Conservation (phyloP, 2,797 vertebrate genomes). For the Phataginus tetradactyla region DNA sequence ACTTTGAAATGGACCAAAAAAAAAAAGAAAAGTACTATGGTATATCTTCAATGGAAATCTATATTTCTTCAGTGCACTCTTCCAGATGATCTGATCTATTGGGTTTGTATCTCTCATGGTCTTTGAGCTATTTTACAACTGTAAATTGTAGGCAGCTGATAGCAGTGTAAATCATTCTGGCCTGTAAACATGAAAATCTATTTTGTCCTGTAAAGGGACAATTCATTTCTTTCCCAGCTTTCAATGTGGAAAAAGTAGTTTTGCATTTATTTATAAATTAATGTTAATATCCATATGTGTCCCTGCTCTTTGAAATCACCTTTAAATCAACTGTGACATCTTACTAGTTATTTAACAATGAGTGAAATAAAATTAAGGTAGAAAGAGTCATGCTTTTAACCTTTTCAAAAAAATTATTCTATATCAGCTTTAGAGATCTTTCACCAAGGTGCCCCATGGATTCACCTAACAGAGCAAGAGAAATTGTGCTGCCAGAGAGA, state of each 20-base stretch:
- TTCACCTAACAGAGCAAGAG: background rate
- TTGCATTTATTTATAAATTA: constrained; percentile 33
- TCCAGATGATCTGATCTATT: constrained; percentile 22
- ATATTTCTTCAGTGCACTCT: background rate
- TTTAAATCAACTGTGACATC: background rate
- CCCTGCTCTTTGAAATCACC: background rate
- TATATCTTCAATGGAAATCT: background rate
- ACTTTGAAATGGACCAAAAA: background rate
- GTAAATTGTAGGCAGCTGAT: background rate
- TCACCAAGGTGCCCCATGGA: background rate
- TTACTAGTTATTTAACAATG: background rate
- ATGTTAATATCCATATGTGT: background rate
- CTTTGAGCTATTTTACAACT: constrained; percentile 51
- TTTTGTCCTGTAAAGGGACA: background rate
- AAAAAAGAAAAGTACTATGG: background rate
- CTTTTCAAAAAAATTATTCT: background rate
- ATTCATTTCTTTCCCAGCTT: background rate
- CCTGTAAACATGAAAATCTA: background rate
- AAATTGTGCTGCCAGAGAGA: background rate
- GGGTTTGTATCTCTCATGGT: background rate
- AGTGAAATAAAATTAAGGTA: constrained; percentile 32
- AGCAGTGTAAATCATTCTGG: constrained; percentile 26
- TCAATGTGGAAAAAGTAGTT: background rate
- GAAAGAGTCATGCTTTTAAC: background rate
- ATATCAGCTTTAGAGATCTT: background rate